Evolutionary conservation across 1,140 invertebrate genomes (phyloP), one percentile per base, ranked within the genome.

Genomic region (Heliconius hermathena): DNA sequence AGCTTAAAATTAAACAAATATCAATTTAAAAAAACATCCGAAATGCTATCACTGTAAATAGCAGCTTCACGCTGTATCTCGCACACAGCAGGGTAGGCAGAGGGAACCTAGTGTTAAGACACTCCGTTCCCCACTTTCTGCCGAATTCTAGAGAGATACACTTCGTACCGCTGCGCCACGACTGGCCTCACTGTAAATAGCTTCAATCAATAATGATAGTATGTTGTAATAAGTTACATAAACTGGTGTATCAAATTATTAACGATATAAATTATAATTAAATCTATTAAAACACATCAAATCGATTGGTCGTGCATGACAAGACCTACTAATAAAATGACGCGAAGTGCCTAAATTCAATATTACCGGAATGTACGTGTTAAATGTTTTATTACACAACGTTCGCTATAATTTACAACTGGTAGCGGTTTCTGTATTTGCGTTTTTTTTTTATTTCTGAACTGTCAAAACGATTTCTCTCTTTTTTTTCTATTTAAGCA

Each of bases 231-330:
- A 66, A 1, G 60, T 66, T 66, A 66, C 26, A 66, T 66, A 66
- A 66, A 16, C 22, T 16, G 26, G 26, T 66, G 60, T 26, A 66
- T 66, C 60, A 66, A 66, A 66, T 66, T 66, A 26, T 29, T 66
- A 66, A 66, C 60, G 22, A 66, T 66, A 66, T 66, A 66, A 66
- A 66, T 66, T 66, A 66, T 66, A 66, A 66, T 66, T 66, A 66
- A 66, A 66, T 66, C 60, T 66, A 66, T 66, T 3, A 26, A 36
- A 66, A 66, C 26, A 66, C 26, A 29, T 66, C 60, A 66, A 66
- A 66, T 29, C 16, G 60, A 29, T 66, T 66, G 60, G 60, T 66
- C 60, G 60, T 66, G 60, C 60, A 66, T 29, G 60, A 29, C 60
- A 29, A 66, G 60, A 66, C 22, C 22, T 66, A 66, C 60, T 66